Percentiles rank a stretch among this genome's conserved stretches.
Evolutionary conservation across 2,113 vertebrate species (phyloP).

Genomic region (human): DNA sequence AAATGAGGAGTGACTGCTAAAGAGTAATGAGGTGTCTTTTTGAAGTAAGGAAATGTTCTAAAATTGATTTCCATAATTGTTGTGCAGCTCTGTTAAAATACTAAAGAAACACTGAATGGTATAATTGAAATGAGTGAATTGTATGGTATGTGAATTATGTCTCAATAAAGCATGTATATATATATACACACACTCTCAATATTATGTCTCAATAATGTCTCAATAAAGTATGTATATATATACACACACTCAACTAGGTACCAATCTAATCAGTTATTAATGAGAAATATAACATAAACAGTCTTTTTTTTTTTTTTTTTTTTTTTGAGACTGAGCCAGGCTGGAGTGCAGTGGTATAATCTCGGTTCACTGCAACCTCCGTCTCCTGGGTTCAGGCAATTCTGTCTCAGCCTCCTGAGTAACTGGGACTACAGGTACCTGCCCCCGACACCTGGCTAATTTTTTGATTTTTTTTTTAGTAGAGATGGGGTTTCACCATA

Average conservation of each 20-base stretch:
- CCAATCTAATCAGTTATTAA: constrained; percentile 17
- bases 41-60: background rate
- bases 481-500: too few species aligned
- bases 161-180: background rate
- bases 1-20: background rate
- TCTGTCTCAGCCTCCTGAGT: too few species aligned
- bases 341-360: too few species aligned
- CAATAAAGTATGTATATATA: background rate
- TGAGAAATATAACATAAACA: background rate
- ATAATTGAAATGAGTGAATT: background rate
- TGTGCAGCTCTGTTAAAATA: background rate
- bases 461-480: too few species aligned
- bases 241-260: background rate
- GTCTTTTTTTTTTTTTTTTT: too few species aligned
- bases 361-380: too few species aligned
- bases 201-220: background rate
- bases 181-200: too few species aligned
- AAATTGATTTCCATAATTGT: background rate
- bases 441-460: too few species aligned
- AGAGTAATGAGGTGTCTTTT: background rate
- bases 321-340: too few species aligned
- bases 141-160: background rate
- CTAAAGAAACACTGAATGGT: background rate
- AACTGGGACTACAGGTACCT: too few species aligned
- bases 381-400: too few species aligned